Evolutionary conservation across 2,888 invertebrate species (phyloP).

Genomic region (Limnephilus marmoratus): DNA sequence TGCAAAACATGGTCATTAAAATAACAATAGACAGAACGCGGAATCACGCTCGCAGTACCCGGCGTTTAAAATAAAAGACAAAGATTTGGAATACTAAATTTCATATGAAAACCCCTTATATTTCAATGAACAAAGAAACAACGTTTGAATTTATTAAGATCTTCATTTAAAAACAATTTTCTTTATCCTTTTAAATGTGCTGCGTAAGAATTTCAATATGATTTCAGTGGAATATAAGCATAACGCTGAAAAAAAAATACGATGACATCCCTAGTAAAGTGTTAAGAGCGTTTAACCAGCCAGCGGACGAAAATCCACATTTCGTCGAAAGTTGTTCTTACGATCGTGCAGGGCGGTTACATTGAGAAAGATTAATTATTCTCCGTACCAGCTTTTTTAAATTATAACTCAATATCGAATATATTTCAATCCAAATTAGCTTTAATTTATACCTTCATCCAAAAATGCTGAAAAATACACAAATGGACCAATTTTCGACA

Average conservation of each 20-base stretch:
- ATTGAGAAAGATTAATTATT: too few species aligned
- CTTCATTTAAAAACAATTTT: conserved; percentile 33
- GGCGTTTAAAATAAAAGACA: conserved; percentile 41
- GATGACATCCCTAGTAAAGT: not conserved
- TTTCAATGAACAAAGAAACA: conserved; percentile 26
- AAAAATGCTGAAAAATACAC: too few species aligned
- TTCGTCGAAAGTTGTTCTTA: too few species aligned
- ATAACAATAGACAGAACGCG: conserved; percentile 22
- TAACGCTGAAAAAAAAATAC: not conserved
- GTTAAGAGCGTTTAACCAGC: too few species aligned
- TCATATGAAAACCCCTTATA: conserved; percentile 18
- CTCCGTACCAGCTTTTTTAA: too few species aligned
- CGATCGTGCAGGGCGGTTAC: too few species aligned
- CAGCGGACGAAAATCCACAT: too few species aligned
- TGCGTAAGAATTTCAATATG: not conserved
- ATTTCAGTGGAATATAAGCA: not conserved
- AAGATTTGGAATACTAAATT: conserved; percentile 28
- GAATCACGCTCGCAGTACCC: conserved; percentile 29
- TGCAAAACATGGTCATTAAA: conserved; percentile 45
- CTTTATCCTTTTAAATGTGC: not conserved
- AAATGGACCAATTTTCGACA: too few species aligned
- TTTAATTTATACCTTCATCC: too few species aligned
- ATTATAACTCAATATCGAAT: too few species aligned
- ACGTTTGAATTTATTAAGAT: conserved; percentile 13
- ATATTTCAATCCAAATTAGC: too few species aligned